phyloP scores from a whole-genome alignment of 2,888 invertebrate genomes.

The Drosophila fungiperda region DNA sequence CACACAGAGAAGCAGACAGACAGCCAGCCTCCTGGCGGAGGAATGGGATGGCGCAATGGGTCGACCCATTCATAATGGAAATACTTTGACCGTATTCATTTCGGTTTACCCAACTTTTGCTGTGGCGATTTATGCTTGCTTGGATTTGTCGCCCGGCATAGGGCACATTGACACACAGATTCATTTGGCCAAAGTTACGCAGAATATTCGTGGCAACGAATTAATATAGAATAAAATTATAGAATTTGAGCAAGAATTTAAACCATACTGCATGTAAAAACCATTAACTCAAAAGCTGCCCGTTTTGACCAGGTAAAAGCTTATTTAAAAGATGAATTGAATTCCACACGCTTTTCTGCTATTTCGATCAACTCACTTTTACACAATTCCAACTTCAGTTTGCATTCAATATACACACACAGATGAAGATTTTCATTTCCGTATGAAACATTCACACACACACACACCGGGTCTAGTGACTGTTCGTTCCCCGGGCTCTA shows the following conservation, averaged over 20 bases:
- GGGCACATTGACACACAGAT: constrained; percentile 42
- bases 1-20: constrained; percentile 35
- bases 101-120: constrained; percentile 45
- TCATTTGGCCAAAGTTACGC: constrained; percentile 54
- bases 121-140: constrained; percentile 47
- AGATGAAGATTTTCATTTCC: constrained; percentile 31
- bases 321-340: constrained; percentile 16
- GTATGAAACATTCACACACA: constrained; percentile 10
- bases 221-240: neutral
- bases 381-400: constrained; percentile 22
- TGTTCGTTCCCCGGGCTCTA: constrained; percentile 37
- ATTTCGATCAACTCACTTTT: constrained; percentile 12
- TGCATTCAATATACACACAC: constrained; percentile 7
- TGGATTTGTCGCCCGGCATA: constrained; percentile 21
- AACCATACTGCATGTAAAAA: neutral
- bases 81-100: constrained; percentile 52
- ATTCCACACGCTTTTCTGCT: constrained; percentile 11
- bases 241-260: neutral
- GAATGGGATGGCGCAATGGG: neutral
- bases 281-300: constrained; percentile 7
- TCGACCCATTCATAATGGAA: constrained; percentile 20
- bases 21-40: neutral
- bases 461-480: constrained; percentile 3
- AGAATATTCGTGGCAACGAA: constrained; percentile 34
- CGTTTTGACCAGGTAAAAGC: constrained; percentile 7